Percentiles rank a stretch among this genome's conserved stretches.
phyloP scores from a whole-genome alignment of 1,140 invertebrate genomes.

The Heliconius nattereri region DNA sequence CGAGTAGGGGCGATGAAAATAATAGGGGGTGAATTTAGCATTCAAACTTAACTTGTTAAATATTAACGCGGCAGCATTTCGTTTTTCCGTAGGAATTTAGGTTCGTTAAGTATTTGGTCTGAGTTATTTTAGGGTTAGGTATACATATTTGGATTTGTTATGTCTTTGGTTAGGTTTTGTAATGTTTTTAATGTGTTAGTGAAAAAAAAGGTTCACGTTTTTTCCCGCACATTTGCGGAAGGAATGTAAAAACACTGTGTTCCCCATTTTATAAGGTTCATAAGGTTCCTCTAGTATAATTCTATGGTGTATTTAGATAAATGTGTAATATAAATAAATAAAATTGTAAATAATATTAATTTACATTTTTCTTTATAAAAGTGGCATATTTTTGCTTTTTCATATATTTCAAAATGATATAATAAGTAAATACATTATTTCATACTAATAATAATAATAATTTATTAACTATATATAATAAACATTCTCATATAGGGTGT shows the following conservation, averaged over 20 bases:
- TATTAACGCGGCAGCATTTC: slow-evolving; percentile 36
- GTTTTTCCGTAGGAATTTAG: slow-evolving; percentile 48
- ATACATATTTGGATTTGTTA: neutral
- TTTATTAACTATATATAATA: neutral
- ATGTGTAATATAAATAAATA: too few relatives aligned
- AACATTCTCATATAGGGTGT: neutral
- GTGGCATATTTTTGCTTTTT: too few relatives aligned
- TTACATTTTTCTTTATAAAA: too few relatives aligned
- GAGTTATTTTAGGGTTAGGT: neutral
- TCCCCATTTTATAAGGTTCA: too few relatives aligned
- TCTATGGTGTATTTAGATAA: too few relatives aligned
- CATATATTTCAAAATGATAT: too few relatives aligned
- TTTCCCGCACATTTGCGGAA: too few relatives aligned
- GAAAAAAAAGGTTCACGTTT: neutral
- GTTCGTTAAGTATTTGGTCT: slow-evolving; percentile 36
- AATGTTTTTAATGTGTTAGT: neutral
- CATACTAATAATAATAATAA: neutral
- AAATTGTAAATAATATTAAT: too few relatives aligned
- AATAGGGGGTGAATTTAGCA: slow-evolving; percentile 54
- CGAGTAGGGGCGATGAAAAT: slow-evolving; percentile 67
- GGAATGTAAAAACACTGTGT: too few relatives aligned
- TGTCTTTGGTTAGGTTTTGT: neutral
- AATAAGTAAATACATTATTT: neutral
- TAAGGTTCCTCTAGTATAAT: too few relatives aligned
- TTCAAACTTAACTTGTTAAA: slow-evolving; percentile 56